phyloP scores from a whole-genome alignment of 2,888 invertebrate genomes.

The Folsomia manolachei region DNA sequence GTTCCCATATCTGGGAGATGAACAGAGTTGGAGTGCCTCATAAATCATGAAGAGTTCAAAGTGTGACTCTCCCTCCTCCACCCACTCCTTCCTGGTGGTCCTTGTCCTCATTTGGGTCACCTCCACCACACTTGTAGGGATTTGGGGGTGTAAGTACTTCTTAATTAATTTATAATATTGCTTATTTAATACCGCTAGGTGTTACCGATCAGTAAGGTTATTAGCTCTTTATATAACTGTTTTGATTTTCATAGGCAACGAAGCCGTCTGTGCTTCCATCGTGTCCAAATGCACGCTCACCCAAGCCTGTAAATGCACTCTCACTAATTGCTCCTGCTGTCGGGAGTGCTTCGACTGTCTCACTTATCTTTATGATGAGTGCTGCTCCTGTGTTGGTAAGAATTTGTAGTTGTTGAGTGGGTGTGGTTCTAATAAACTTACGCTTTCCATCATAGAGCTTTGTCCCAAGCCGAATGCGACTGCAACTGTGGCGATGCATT shows the following conservation, averaged over 20 bases:
- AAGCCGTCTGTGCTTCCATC: slow-evolving; percentile 90
- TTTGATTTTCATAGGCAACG: no score
- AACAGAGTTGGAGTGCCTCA: no score
- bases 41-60: no score
- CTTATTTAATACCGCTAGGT: no score
- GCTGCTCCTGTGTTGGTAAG: slow-evolving; percentile 97
- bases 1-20: no score
- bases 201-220: no score
- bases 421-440: background rate
- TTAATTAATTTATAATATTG: no score
- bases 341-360: slow-evolving; percentile 89
- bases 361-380: slow-evolving; percentile 83
- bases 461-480: slow-evolving; percentile 82
- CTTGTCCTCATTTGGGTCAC: no score
- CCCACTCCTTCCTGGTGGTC: no score
- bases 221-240: no score
- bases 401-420: slow-evolving; percentile 47
- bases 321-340: slow-evolving; percentile 89
- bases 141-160: background rate
- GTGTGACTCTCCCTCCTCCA: no score
- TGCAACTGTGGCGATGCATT: slow-evolving; percentile 70
- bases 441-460: slow-evolving; percentile 65
- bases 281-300: slow-evolving; percentile 96
- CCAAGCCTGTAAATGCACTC: slow-evolving; percentile 92
- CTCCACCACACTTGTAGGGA: no score